A percentile compares a stretch with the other conserved stretches of the same genome.
Conservation (phyloP, 2,113 vertebrate genomes). For the Nyctibius bracteatus region DNA sequence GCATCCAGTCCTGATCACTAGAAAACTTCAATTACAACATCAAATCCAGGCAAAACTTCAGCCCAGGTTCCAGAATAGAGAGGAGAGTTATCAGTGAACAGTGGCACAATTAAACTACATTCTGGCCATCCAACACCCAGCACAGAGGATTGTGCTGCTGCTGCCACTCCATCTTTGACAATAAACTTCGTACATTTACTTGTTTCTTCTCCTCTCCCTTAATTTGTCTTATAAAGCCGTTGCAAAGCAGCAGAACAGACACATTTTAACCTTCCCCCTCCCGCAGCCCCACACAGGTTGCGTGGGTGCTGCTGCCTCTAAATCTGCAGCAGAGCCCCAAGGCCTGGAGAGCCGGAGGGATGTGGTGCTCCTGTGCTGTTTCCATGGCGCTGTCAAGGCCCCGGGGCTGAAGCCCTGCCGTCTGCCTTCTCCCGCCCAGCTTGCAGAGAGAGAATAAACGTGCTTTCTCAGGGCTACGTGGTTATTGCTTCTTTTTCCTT, state of each 20-base stretch:
- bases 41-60: not conserved
- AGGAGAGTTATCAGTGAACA: not conserved
- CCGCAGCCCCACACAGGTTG: not conserved
- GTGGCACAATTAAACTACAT: not conserved
- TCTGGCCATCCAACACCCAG: not conserved
- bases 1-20: not conserved
- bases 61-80: not conserved
- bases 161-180: not conserved
- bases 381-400: conserved; percentile 36
- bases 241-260: not conserved
- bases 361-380: not conserved
- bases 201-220: not conserved
- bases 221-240: not conserved
- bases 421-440: not conserved
- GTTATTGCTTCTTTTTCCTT: not conserved
- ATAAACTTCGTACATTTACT: not conserved
- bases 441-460: not conserved
- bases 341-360: not conserved
- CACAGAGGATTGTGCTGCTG: not conserved
- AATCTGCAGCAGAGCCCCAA: not conserved
- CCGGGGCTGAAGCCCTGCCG: not conserved
- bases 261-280: not conserved
- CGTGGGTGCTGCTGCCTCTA: not conserved
- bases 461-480: not conserved
- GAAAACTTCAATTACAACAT: not conserved